Percentiles rank a stretch among this genome's conserved stretches.
These are phyloP conservation scores for Drosophila nasuta DNA, from an alignment of 1,140 invertebrate species.

Conservation along the genomic window DNA sequence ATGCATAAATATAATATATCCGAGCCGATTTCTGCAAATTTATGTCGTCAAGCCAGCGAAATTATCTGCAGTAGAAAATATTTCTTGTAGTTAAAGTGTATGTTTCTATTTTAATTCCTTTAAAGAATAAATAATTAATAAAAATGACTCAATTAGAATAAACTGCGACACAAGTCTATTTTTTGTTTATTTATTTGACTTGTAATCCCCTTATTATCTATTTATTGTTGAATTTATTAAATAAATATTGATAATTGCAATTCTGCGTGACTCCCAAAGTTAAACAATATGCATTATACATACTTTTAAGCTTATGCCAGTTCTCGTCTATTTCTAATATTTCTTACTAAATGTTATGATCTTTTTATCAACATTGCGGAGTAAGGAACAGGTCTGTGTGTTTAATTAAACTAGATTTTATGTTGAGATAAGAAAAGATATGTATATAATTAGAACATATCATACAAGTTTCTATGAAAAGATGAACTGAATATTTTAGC, in stretches of 20 bases:
- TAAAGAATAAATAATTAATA: no score
- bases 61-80: no score
- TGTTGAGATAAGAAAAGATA: constrained; percentile 1
- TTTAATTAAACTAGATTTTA: constrained; percentile 11
- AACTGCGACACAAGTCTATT: neutral
- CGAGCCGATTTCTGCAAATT: no score
- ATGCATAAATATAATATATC: no score
- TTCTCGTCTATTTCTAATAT: neutral
- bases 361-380: neutral
- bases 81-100: no score
- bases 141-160: neutral
- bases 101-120: no score
- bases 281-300: neutral
- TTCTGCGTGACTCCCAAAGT: neutral
- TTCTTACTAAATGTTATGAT: constrained; percentile 3
- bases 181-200: neutral
- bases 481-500: neutral
- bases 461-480: neutral
- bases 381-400: neutral
- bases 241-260: neutral
- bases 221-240: neutral
- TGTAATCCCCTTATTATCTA: neutral
- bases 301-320: neutral
- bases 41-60: no score
- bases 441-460: constrained; percentile 1